Percentiles rank a stretch among this genome's conserved stretches.
Conservation (phyloP, 1,140 invertebrate genomes). For the Gonioctena quinquepunctata region DNA sequence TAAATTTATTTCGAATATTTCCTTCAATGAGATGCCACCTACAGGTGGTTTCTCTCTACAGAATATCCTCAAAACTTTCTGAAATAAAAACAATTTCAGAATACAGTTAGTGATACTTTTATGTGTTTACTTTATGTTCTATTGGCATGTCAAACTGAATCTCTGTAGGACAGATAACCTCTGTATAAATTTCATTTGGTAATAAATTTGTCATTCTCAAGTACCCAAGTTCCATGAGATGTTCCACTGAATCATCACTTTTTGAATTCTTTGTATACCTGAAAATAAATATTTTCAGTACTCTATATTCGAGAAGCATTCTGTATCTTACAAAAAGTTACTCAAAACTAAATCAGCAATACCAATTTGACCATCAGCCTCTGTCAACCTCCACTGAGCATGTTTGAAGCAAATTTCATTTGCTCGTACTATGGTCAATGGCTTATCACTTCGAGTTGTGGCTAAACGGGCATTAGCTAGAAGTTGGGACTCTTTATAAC, state of each 20-base stretch:
- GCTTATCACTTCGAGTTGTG: slow-evolving; percentile 63
- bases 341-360: slow-evolving; percentile 94
- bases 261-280: slow-evolving; percentile 95
- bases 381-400: slow-evolving; percentile 97
- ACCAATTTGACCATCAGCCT: slow-evolving; percentile 95
- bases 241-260: slow-evolving; percentile 96
- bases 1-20: slow-evolving; percentile 97
- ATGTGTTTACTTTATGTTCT: slow-evolving; percentile 68
- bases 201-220: slow-evolving; percentile 93
- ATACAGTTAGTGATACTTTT: too few relatives aligned
- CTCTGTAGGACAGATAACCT: slow-evolving; percentile 87
- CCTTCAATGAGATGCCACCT: slow-evolving; percentile 96
- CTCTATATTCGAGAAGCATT: neutral
- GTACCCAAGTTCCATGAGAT: slow-evolving; percentile 96
- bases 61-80: slow-evolving; percentile 83
- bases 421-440: slow-evolving; percentile 78
- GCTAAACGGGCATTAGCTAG: slow-evolving; percentile 64
- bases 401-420: slow-evolving; percentile 99
- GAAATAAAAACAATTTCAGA: slow-evolving; percentile 35
- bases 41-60: slow-evolving; percentile 90
- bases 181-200: slow-evolving; percentile 92
- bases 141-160: slow-evolving; percentile 88
- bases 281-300: neutral
- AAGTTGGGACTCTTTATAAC: slow-evolving; percentile 85
- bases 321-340: slow-evolving; percentile 87